phyloP scores from a whole-genome alignment of 2,113 vertebrate species.

The Thryonomys swinderianus region DNA sequence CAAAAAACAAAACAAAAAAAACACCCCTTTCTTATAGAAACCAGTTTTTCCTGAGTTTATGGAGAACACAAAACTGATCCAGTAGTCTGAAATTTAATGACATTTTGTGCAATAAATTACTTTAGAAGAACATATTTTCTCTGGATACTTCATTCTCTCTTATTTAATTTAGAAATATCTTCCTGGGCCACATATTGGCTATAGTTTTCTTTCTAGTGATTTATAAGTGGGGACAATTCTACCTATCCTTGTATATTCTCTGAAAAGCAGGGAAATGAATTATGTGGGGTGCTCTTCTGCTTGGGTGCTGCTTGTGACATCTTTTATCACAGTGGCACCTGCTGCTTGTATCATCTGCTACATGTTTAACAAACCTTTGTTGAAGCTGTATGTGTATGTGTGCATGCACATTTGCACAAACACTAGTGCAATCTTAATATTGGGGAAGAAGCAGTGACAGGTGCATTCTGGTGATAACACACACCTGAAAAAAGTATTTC shows the following conservation, averaged over 20 bases:
- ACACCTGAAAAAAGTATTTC: neutral
- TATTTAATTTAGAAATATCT: slow-evolving; percentile 56
- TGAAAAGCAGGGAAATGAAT: neutral
- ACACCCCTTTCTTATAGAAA: too few species aligned
- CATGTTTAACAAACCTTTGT: neutral
- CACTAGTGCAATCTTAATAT: rapidly evolving
- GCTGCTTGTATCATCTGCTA: neutral
- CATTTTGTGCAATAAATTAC: slow-evolving; percentile 49
- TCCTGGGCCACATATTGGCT: neutral
- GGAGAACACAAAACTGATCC: slow-evolving; percentile 15
- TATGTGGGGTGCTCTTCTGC: neutral
- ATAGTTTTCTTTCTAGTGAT: slow-evolving; percentile 54
- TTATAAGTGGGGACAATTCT: slow-evolving; percentile 26
- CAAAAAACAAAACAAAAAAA: too few species aligned
- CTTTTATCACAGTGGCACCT: neutral
- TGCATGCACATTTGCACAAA: too few species aligned
- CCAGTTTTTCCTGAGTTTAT: slow-evolving; percentile 43
- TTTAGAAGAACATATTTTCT: slow-evolving; percentile 42
- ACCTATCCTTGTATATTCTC: neutral
- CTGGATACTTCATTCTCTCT: slow-evolving; percentile 32
- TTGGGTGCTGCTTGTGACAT: neutral
- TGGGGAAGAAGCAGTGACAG: neutral
- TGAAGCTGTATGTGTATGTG: neutral
- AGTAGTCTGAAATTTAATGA: slow-evolving; percentile 55
- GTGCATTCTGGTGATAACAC: neutral